Evolutionary conservation across 2,113 vertebrate species (phyloP).

Genomic region (Azemiops feae): DNA sequence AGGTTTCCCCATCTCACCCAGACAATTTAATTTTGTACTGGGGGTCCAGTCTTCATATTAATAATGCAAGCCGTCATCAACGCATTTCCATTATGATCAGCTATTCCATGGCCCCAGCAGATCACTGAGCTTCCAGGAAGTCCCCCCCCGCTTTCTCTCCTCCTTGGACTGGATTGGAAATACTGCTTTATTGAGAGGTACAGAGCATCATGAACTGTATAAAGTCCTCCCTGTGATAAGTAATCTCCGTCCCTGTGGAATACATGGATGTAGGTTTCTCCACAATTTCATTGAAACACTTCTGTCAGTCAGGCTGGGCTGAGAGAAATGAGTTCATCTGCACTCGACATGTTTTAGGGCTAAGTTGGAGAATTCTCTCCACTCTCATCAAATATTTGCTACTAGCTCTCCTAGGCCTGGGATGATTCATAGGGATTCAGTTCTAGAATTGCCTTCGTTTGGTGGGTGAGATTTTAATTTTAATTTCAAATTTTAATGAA

Average conservation of each 20-base stretch:
- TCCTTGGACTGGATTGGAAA: not conserved
- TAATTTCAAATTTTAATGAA: not conserved
- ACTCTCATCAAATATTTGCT: not conserved
- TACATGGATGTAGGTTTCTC: not conserved
- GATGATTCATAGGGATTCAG: not conserved
- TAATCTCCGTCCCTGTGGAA: conserved; percentile 13
- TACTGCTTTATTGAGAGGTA: not conserved
- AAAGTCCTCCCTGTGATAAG: not conserved
- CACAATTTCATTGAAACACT: not conserved
- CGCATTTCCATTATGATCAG: conserved; percentile 18
- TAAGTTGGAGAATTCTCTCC: not conserved
- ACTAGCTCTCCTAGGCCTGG: not conserved
- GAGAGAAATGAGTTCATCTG: not conserved
- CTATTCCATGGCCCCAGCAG: accelerated
- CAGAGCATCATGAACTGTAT: not conserved
- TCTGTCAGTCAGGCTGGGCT: not conserved
- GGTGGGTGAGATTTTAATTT: not conserved
- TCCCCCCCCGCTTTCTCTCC: not conserved
- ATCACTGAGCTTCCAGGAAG: not conserved
- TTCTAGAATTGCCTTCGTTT: not conserved
- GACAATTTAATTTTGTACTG: conserved; percentile 75
- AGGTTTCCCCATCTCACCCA: conserved; percentile 75
- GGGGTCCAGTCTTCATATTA: conserved; percentile 59
- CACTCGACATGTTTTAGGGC: not conserved
- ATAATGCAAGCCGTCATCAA: conserved; percentile 63